Percentiles rank a stretch among this genome's conserved stretches.
phyloP scores from a whole-genome alignment of 1,140 invertebrate genomes.

The Drosophila lacteicornis region DNA sequence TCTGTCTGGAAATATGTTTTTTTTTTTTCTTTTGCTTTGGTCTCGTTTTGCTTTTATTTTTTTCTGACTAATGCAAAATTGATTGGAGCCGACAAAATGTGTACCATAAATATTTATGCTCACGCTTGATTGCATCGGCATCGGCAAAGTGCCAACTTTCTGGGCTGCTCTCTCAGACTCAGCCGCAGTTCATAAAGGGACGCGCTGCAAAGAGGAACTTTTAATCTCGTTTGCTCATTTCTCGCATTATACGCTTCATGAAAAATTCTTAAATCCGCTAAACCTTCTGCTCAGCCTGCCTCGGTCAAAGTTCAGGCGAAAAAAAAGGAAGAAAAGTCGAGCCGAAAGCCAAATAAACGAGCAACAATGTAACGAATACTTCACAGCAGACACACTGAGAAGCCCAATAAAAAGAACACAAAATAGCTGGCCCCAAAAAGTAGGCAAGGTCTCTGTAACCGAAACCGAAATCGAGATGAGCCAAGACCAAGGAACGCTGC shows the following conservation, averaged over 20 bases:
- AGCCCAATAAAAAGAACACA: constrained; percentile 61
- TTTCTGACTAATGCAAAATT: constrained; percentile 77
- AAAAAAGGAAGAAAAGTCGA: constrained; percentile 12
- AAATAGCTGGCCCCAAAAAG: constrained; percentile 47
- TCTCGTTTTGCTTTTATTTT: constrained; percentile 25
- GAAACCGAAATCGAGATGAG: constrained; percentile 55
- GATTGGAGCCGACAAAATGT: constrained; percentile 74
- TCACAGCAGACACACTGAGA: constrained; percentile 40
- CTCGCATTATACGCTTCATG: constrained; percentile 73
- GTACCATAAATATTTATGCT: constrained; percentile 69
- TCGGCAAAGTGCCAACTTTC: constrained; percentile 51
- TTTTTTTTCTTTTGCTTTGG: neutral
- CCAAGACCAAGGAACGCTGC: constrained; percentile 37
- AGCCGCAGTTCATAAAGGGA: constrained; percentile 22
- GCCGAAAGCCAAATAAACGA: constrained; percentile 46
- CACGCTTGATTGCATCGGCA: constrained; percentile 62
- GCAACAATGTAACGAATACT: constrained; percentile 57
- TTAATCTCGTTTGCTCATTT: constrained; percentile 78
- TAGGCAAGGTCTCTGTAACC: constrained; percentile 46
- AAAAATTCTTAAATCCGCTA: constrained; percentile 69
- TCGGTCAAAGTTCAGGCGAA: constrained; percentile 25
- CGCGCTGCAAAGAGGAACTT: constrained; percentile 33
- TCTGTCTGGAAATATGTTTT: constrained; percentile 45
- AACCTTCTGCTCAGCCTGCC: constrained; percentile 46
- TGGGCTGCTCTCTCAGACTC: neutral